Percentiles rank a stretch among this genome's conserved stretches.
Conservation (phyloP, 2,797 vertebrate genomes). For the Poecilia velifera region DNA sequence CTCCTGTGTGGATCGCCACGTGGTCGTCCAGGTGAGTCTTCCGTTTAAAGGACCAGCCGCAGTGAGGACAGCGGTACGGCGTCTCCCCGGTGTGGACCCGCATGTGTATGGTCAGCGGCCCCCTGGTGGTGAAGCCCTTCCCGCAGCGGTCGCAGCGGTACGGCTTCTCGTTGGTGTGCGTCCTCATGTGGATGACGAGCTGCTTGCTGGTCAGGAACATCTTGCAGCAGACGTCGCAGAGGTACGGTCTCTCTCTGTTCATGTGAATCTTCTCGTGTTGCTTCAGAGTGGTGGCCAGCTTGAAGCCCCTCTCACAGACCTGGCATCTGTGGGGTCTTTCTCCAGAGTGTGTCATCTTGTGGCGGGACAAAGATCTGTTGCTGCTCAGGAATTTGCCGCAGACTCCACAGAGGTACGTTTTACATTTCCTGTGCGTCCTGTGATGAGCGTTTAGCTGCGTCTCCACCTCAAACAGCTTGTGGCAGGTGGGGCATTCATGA, state of each 20-base stretch:
- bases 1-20: slow-evolving; percentile 49
- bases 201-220: slow-evolving; percentile 61
- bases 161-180: slow-evolving; percentile 55
- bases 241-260: slow-evolving; percentile 42
- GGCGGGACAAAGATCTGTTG: slow-evolving; percentile 54
- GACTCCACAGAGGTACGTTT: slow-evolving; percentile 49
- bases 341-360: slow-evolving; percentile 57
- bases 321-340: slow-evolving; percentile 57
- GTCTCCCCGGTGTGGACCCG: slow-evolving; percentile 63
- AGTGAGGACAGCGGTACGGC: slow-evolving; percentile 62
- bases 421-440: slow-evolving; percentile 14
- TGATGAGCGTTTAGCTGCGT: slow-evolving; percentile 29
- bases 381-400: slow-evolving; percentile 64
- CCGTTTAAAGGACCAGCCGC: slow-evolving; percentile 62
- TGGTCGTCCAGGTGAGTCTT: slow-evolving; percentile 60
- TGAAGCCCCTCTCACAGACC: slow-evolving; percentile 55
- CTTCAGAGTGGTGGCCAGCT: slow-evolving; percentile 48
- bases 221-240: slow-evolving; percentile 72
- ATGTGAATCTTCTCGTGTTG: slow-evolving; percentile 68
- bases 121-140: slow-evolving; percentile 49
- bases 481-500: slow-evolving; percentile 35
- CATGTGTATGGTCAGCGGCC: slow-evolving; percentile 42
- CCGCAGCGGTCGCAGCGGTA: slow-evolving; percentile 56
- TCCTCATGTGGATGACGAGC: slow-evolving; percentile 62
- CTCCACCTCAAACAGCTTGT: slow-evolving; percentile 25